Percentiles rank a stretch among this genome's conserved stretches.
Conservation (phyloP, 2,113 vertebrate genomes). For the Psettodes erumei region DNA sequence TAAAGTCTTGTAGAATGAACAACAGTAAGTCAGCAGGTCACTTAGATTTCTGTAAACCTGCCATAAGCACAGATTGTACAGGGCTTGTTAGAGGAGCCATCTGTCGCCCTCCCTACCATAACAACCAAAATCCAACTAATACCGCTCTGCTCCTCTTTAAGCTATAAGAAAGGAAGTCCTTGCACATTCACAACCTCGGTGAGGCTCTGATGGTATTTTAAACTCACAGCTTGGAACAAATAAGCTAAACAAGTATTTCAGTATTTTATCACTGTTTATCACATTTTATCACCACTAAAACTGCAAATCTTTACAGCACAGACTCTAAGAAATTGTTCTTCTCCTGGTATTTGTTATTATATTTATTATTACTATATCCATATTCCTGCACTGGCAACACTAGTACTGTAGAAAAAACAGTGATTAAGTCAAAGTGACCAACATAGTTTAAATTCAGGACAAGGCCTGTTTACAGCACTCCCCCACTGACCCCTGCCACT, state of each 20-base stretch:
- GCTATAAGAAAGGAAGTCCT: slow-evolving; percentile 43
- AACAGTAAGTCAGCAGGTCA: slow-evolving; percentile 43
- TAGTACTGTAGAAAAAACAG: background rate
- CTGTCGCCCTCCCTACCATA: slow-evolving; percentile 58
- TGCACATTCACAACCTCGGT: slow-evolving; percentile 8
- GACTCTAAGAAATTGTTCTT: no score
- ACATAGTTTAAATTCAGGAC: background rate
- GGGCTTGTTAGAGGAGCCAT: slow-evolving; percentile 62
- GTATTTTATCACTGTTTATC: background rate
- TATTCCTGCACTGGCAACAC: background rate
- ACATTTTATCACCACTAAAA: background rate
- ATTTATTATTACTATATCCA: background rate
- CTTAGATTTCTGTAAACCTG: slow-evolving; percentile 58
- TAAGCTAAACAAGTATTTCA: background rate
- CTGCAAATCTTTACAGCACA: background rate
- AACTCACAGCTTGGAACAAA: background rate
- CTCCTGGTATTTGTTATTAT: background rate
- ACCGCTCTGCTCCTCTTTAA: slow-evolving; percentile 43
- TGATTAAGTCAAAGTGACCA: background rate
- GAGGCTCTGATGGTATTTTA: slow-evolving; percentile 1
- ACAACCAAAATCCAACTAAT: slow-evolving; percentile 72
- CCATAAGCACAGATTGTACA: slow-evolving; percentile 55
- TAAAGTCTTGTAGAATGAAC: slow-evolving; percentile 13
- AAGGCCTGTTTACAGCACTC: background rate
- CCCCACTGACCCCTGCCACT: background rate